A percentile compares a stretch with the other conserved stretches of the same genome.
Evolutionary conservation across 2,888 invertebrate species (phyloP).

Genomic region (Kuschelorhynchus macadamiae): DNA sequence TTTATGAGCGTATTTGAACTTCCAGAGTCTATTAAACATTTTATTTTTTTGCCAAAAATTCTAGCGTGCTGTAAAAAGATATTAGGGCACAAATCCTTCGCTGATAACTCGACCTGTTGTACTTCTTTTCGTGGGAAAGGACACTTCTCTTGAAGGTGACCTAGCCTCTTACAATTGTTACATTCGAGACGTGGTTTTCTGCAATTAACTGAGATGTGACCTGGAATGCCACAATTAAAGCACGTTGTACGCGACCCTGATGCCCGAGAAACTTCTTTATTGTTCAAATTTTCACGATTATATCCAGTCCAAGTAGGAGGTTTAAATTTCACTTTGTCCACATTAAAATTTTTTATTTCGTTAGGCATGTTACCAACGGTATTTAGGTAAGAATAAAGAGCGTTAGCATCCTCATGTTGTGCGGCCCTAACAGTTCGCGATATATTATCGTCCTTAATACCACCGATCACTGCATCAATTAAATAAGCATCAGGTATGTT

Average conservation of each 20-base stretch:
- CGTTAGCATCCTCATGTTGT: too few relatives aligned
- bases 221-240: neutral
- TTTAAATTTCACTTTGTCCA: neutral
- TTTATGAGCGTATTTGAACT: too few relatives aligned
- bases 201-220: neutral
- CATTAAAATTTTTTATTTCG: constrained; percentile 1
- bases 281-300: neutral
- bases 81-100: too few relatives aligned
- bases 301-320: neutral
- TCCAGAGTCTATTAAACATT: too few relatives aligned
- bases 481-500: too few relatives aligned
- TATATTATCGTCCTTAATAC: too few relatives aligned
- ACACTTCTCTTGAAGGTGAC: neutral
- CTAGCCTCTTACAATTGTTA: neutral
- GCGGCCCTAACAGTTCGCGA: too few relatives aligned
- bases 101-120: too few relatives aligned
- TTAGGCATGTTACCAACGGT: neutral
- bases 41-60: too few relatives aligned
- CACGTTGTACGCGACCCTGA: neutral
- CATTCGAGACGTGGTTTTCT: constrained; percentile 3
- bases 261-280: neutral
- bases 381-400: too few relatives aligned
- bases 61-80: too few relatives aligned
- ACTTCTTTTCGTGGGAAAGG: neutral
- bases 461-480: too few relatives aligned